Evolutionary conservation across 2,888 invertebrate genomes (phyloP).

Genomic region (Troilus luridus): DNA sequence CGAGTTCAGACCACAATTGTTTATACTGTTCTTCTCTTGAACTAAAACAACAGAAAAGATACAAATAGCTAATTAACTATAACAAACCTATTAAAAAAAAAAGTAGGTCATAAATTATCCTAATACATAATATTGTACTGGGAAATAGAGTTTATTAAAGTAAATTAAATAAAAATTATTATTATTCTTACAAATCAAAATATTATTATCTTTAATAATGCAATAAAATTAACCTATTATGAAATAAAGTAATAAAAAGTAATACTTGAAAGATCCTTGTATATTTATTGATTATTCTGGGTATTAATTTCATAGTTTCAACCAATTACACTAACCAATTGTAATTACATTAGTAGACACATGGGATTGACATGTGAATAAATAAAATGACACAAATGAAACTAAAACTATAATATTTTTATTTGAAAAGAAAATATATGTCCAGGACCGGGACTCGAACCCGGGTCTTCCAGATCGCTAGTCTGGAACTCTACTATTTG

Average conservation of each 20-base stretch:
- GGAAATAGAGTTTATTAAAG: too few relatives aligned
- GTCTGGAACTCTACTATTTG: too few relatives aligned
- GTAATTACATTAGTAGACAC: not conserved
- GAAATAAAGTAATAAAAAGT: not conserved
- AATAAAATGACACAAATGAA: not conserved
- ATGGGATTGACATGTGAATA: not conserved
- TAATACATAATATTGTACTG: not conserved
- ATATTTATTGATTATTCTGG: not conserved
- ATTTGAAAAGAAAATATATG: too few relatives aligned
- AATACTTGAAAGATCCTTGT: not conserved
- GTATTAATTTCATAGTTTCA: not conserved
- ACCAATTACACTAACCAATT: not conserved
- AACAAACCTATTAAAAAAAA: not conserved
- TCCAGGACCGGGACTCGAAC: too few relatives aligned
- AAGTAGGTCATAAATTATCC: not conserved
- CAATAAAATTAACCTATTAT: not conserved
- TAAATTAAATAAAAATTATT: too few relatives aligned
- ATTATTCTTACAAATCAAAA: too few relatives aligned
- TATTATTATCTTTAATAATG: too few relatives aligned
- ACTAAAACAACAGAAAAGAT: slow-evolving; percentile 16
- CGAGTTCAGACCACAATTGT: slow-evolving; percentile 90
- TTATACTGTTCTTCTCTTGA: slow-evolving; percentile 89
- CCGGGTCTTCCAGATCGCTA: too few relatives aligned
- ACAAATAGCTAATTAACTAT: not conserved
- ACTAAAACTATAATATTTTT: not conserved